These are phyloP conservation scores for Drosophila nigricruria DNA, from an alignment of 2,888 invertebrate species.

Conservation along the genomic window DNA sequence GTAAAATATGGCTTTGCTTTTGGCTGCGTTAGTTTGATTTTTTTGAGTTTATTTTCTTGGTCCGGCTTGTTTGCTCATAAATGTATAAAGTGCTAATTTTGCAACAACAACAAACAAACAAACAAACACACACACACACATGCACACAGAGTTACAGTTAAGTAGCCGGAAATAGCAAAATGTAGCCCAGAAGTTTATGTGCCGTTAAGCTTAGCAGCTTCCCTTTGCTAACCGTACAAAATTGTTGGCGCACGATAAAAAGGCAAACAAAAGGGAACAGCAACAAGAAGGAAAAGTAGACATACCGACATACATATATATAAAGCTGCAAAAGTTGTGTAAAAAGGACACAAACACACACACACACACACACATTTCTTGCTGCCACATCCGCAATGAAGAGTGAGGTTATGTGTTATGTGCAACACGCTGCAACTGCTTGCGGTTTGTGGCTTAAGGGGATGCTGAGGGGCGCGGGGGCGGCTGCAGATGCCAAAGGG, in stretches of 20 bases:
- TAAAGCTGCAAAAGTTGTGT: conserved; percentile 51
- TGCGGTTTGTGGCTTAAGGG: conserved; percentile 26
- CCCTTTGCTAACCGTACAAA: conserved; percentile 40
- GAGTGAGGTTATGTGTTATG: conserved; percentile 53
- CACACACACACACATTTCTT: conserved; percentile 37
- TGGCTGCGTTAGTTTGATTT: conserved; percentile 17
- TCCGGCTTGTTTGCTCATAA: conserved; percentile 44
- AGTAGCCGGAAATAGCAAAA: conserved; percentile 62
- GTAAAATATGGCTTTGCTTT: conserved; percentile 21
- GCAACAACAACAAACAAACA: conserved; percentile 15
- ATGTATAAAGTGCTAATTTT: conserved; percentile 64
- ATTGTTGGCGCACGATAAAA: conserved; percentile 56
- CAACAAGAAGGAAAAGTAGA: background rate
- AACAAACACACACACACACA: background rate
- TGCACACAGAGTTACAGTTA: conserved; percentile 18
- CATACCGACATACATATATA: conserved; percentile 25
- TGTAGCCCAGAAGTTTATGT: conserved; percentile 46
- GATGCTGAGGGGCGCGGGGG: conserved; percentile 6
- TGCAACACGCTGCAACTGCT: conserved; percentile 40
- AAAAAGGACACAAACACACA: conserved; percentile 45
- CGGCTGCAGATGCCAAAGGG: conserved; percentile 13
- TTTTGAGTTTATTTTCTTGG: conserved; percentile 6
- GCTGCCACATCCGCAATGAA: conserved; percentile 57
- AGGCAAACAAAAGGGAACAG: conserved; percentile 34
- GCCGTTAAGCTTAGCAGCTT: conserved; percentile 56